Percentiles rank a stretch among this genome's conserved stretches.
Conservation (phyloP, 2,113 vertebrate species). For the Proteles cristata region DNA sequence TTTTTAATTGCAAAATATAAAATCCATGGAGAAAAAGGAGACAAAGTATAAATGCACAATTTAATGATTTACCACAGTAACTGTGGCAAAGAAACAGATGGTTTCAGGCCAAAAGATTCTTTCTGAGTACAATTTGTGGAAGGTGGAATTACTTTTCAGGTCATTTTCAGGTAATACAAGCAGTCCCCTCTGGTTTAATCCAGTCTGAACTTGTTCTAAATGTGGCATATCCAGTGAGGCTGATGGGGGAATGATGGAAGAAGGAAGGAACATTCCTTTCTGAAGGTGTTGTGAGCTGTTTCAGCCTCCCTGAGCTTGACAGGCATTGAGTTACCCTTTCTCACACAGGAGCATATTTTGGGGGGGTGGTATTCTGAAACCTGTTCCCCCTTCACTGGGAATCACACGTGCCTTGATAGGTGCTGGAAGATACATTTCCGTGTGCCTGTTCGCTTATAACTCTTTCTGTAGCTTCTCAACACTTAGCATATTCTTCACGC, state of each 20-base stretch:
- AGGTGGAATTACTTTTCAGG: neutral
- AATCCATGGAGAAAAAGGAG: neutral
- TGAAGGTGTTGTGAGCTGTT: neutral
- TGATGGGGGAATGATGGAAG: neutral
- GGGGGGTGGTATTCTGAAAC: neutral
- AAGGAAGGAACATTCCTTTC: neutral
- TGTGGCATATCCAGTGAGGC: neutral
- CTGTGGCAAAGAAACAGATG: neutral
- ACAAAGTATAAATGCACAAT: neutral
- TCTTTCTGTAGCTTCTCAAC: neutral
- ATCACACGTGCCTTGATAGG: neutral
- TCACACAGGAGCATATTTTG: neutral
- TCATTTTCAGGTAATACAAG: neutral
- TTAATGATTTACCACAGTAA: neutral
- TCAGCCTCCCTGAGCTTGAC: neutral
- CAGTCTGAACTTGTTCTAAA: neutral
- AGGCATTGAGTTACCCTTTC: neutral
- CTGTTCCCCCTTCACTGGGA: neutral
- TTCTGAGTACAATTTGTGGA: neutral
- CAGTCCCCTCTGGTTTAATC: neutral
- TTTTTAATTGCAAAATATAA: neutral
- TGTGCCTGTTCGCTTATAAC: neutral
- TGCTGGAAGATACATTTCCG: neutral
- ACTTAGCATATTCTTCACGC: neutral
- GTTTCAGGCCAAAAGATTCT: neutral